Conservation (phyloP, 2,797 vertebrate genomes). For the Salmo trutta region DNA sequence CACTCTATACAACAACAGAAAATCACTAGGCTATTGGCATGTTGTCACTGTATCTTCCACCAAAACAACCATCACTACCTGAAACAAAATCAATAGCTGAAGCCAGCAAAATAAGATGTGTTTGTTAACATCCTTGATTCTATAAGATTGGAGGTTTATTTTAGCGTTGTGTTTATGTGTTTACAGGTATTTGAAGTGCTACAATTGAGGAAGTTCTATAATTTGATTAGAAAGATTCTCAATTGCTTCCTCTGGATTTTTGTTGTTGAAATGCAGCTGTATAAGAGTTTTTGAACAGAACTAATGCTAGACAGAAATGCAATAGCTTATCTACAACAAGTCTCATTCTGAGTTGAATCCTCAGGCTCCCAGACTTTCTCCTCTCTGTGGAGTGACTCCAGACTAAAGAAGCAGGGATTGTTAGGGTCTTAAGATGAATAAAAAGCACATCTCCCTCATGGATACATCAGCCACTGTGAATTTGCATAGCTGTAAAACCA, state of each 20-base stretch:
- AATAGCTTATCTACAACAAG: background rate
- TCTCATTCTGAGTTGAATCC: background rate
- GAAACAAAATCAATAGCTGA: background rate
- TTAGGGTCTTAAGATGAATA: background rate
- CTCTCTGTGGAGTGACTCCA: background rate
- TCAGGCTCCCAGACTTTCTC: background rate
- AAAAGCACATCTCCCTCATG: background rate
- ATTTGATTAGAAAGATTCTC: too few species aligned
- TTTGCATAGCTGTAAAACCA: background rate
- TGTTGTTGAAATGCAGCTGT: background rate
- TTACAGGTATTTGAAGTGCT: background rate
- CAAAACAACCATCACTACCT: background rate
- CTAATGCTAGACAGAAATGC: background rate
- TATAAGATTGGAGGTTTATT: background rate
- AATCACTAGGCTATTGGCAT: background rate
- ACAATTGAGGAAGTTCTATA: background rate
- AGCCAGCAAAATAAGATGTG: background rate
- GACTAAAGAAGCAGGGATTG: slow-evolving; percentile 1
- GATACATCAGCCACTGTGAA: slow-evolving; percentile 6
- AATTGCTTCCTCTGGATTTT: too few species aligned
- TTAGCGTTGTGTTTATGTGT: background rate
- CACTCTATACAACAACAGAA: background rate
- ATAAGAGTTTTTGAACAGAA: too few species aligned
- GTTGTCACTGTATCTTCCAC: background rate
- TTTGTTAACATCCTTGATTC: background rate